A percentile compares a stretch with the other conserved stretches of the same genome.
Conservation (phyloP, 2,888 invertebrate genomes). For the Callyntrura sp. region DNA sequence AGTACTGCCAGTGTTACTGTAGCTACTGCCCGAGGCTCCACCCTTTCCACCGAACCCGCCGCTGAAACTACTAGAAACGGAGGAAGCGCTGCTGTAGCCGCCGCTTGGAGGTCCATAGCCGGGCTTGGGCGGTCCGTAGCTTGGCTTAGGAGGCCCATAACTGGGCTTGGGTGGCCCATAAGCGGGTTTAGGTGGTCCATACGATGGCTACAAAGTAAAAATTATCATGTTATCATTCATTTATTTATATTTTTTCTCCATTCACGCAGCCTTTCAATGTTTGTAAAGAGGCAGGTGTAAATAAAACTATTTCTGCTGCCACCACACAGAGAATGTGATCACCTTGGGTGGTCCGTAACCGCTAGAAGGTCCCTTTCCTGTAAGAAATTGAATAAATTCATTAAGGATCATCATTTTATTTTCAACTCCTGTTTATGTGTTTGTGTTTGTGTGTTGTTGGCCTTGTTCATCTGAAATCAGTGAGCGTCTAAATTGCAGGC, state of each 20-base stretch:
- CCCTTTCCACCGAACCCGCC: conserved; percentile 59
- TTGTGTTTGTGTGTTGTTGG: too few relatives aligned
- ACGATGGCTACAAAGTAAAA: conserved; percentile 35
- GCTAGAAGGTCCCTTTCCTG: conserved; percentile 78
- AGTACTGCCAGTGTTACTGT: conserved; percentile 61
- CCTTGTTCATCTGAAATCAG: too few relatives aligned
- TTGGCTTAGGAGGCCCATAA: conserved; percentile 72
- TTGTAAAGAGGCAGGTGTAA: too few relatives aligned
- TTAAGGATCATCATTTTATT: too few relatives aligned
- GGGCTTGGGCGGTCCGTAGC: conserved; percentile 71
- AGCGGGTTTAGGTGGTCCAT: conserved; percentile 69
- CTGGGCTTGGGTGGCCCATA: conserved; percentile 66
- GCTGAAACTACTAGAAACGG: conserved; percentile 64
- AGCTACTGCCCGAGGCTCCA: conserved; percentile 57
- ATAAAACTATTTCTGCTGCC: conserved; percentile 4
- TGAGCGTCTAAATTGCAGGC: too few relatives aligned
- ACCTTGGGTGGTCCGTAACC: conserved; percentile 72
- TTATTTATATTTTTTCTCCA: background rate
- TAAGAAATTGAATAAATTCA: conserved; percentile 25
- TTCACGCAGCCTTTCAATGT: too few relatives aligned
- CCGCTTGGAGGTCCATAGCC: conserved; percentile 65
- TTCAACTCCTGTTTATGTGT: too few relatives aligned
- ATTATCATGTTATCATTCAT: background rate
- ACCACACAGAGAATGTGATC: background rate
- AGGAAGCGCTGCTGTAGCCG: conserved; percentile 67